Conservation (phyloP, 2,888 invertebrate species). For the Amblyteles armatorius region DNA sequence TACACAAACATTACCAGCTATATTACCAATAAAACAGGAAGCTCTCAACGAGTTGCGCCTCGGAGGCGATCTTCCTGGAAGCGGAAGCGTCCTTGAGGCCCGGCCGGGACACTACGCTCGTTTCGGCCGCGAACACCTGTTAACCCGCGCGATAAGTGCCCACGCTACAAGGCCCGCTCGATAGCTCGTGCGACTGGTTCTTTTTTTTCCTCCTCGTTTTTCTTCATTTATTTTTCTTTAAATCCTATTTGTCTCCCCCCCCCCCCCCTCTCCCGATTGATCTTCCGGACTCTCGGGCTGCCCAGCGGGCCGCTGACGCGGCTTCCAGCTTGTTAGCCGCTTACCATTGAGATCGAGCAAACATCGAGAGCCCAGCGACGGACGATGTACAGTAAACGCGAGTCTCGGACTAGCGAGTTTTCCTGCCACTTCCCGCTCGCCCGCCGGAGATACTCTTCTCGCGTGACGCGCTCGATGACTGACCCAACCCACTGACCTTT, state of each 20-base stretch:
- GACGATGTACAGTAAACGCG: background rate
- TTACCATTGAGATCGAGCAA: slow-evolving; percentile 20
- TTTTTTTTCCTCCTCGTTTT: slow-evolving; percentile 31
- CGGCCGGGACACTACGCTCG: slow-evolving; percentile 22
- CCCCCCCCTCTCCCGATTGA: slow-evolving; percentile 10
- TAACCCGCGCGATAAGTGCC: slow-evolving; percentile 63
- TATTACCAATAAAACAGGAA: background rate
- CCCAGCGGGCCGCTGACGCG: slow-evolving; percentile 1
- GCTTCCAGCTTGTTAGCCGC: slow-evolving; percentile 47
- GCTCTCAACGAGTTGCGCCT: background rate
- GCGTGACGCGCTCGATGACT: slow-evolving; percentile 49
- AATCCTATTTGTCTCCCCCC: background rate
- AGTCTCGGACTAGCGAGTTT: background rate
- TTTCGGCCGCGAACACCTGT: slow-evolving; percentile 68
- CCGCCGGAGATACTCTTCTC: slow-evolving; percentile 24
- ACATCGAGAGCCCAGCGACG: slow-evolving; percentile 8
- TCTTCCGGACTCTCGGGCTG: slow-evolving; percentile 32
- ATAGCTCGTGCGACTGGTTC: slow-evolving; percentile 54
- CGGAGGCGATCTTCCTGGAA: background rate
- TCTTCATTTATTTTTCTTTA: slow-evolving; percentile 11
- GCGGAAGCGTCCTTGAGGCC: background rate
- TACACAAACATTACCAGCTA: no score
- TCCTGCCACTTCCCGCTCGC: background rate
- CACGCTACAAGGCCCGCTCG: slow-evolving; percentile 50
- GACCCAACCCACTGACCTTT: slow-evolving; percentile 59